Evolutionary conservation across 2,113 vertebrate species (phyloP), one percentile per base, ranked within the genome.

Genomic region (Caretta caretta): DNA sequence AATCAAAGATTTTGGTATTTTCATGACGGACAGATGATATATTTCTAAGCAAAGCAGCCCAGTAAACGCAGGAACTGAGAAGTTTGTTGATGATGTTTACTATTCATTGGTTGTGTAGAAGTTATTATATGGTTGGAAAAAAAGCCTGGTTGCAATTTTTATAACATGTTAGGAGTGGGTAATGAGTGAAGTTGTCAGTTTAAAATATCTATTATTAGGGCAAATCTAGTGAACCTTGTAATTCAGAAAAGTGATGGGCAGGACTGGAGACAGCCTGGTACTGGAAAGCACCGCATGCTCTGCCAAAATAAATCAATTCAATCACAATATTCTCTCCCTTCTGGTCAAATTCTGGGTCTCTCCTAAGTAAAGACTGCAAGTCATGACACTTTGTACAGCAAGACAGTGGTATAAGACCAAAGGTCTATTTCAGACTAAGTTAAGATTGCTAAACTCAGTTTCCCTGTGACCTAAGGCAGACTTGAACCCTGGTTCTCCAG

Each of bases 381-480:
- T 93, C 96, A 96, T 87, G 97, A 97, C 94, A 97, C 93, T 29
- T 75, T 59, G 24, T 50, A 3, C 90, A 93, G 95, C 84, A 59
- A 97, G 96, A 97, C 96, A 96, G 96, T 84, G 93, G 95, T 96
- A 97, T 95, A 93, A 96, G 22, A 76, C 72, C 20, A 78, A 78
- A 27, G 87, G 91, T 96, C 90, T 88, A 90, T 91, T 97, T 97
- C 96, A 96, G 75, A 75, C 92, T 93, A 94, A 89, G 88, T 96
- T 97, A 97, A 97, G 92, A 97, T 97, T 95, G 97, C 83, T 82
- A 93, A 96, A 91, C 90, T 97, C 91, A 96, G 87, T 5, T 93
- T 89, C 84, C 92, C 90, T 91, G 80, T 97, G 95, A 95, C 95
- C 94, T 83, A 86, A 96, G 96, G 96, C 95, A 96, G 88, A 84